Evolutionary conservation across 1,140 invertebrate genomes (phyloP), one percentile per base, ranked within the genome.

Genomic region (Penaeus japonicus): DNA sequence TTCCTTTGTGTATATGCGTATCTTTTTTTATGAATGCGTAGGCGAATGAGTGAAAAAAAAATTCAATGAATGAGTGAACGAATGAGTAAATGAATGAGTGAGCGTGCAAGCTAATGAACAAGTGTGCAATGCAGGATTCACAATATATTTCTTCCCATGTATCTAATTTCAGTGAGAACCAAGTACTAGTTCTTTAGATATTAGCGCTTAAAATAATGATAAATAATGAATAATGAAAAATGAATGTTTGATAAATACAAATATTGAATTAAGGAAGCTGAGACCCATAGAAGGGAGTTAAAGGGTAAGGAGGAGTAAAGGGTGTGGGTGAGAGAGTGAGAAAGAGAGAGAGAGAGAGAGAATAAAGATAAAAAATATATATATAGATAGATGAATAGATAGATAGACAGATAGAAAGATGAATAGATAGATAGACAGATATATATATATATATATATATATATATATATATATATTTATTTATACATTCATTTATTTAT

Each of bases 261-360:
- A n/a, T n/a, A n/a, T n/a, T 65, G 62, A 15, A 65, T 12, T 22
- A 7, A 1, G 20, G 62, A 65, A 3, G 62, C 62, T 65, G 62
- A 65, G 30, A 65, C 62, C 62, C 30, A 24, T 65, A n/a, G n/a
- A n/a, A n/a, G n/a, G n/a, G n/a, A n/a, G n/a, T n/a, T n/a, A n/a
- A n/a, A n/a, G n/a, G n/a, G n/a, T n/a, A n/a, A n/a, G n/a, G n/a
- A n/a, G n/a, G n/a, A n/a, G n/a, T n/a, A n/a, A n/a, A 81, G 79
- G 57, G 39, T 55, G 79, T 55, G 47, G 47, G 77, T 53, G 78
- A 80, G 78, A 80, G 78, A 80, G 78, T 53, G 78, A 80, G 53
- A 82, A 55, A 82, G 78, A 80, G 78, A 80, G 78, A 80, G 78
- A 55, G 78, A 55, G 53, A 55, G 53, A 80, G 53, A 30, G 54